These are phyloP conservation scores for Oncorhynchus masou DNA, from an alignment of 2,113 vertebrate species.

Conservation along the genomic window DNA sequence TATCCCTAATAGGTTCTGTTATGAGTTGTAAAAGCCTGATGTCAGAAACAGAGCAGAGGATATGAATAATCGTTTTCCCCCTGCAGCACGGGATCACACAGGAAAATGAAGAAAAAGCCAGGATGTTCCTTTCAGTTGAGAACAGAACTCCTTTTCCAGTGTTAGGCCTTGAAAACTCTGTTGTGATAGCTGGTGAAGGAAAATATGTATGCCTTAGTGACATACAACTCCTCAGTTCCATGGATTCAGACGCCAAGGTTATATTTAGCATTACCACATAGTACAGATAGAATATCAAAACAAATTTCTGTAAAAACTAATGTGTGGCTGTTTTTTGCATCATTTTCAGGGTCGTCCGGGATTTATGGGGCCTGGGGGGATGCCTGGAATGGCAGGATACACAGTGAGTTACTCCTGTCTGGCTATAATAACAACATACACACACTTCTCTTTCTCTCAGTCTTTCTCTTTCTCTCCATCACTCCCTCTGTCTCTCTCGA, in stretches of 20 bases:
- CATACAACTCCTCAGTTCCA: conserved; percentile 22
- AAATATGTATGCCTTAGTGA: conserved; percentile 25
- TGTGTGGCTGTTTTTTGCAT: conserved; percentile 51
- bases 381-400: conserved; percentile 88
- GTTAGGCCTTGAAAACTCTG: conserved; percentile 1
- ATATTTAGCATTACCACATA: conserved; percentile 36
- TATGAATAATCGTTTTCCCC: not conserved
- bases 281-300: conserved; percentile 13
- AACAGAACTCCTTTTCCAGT: not conserved
- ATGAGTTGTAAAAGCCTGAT: not conserved
- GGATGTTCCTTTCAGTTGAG: not conserved
- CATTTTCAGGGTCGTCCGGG: conserved; percentile 82
- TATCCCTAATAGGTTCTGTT: not conserved
- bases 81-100: not conserved
- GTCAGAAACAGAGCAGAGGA: not conserved
- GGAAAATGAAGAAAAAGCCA: not conserved
- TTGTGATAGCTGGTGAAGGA: conserved; percentile 35
- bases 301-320: conserved; percentile 28
- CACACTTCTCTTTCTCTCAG: too few species aligned
- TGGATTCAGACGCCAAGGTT: conserved; percentile 7
- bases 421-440: conserved; percentile 1
- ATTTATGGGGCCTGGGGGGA: conserved; percentile 84
- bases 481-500: too few species aligned
- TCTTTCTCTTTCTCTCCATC: too few species aligned
- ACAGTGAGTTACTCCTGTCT: conserved; percentile 69